Conservation (phyloP, 1,140 invertebrate genomes). For the Drosophila pallidifrons region DNA sequence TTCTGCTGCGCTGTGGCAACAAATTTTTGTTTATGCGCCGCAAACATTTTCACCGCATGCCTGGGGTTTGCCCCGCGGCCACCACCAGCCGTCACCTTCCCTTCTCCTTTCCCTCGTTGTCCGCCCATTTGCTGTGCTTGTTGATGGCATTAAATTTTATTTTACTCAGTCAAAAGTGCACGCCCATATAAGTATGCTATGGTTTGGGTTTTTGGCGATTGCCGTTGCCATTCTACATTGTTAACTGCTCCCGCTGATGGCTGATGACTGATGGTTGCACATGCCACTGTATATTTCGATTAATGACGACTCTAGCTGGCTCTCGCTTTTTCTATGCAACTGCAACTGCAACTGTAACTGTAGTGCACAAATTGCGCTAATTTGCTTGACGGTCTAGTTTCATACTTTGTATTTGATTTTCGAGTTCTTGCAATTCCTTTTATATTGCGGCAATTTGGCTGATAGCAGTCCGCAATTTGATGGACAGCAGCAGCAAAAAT, state of each 20-base stretch:
- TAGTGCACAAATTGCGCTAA: slow-evolving; percentile 73
- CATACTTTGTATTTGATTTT: slow-evolving; percentile 42
- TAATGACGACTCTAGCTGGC: slow-evolving; percentile 60
- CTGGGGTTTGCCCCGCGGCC: slow-evolving; percentile 3
- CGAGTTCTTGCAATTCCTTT: slow-evolving; percentile 5
- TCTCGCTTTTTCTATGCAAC: too few species aligned
- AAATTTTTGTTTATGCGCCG: slow-evolving; percentile 81
- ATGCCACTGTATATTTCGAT: slow-evolving; percentile 68
- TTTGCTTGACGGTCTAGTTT: slow-evolving; percentile 67
- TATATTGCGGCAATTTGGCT: slow-evolving; percentile 34
- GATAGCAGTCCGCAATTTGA: slow-evolving; percentile 14
- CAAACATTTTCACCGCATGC: slow-evolving; percentile 74
- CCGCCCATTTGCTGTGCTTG: slow-evolving; percentile 35
- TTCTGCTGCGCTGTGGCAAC: slow-evolving; percentile 58
- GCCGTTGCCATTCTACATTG: slow-evolving; percentile 44
- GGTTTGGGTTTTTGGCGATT: slow-evolving; percentile 32
- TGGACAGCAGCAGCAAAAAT: slow-evolving; percentile 30
- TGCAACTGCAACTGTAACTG: slow-evolving; percentile 43
- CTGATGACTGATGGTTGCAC: slow-evolving; percentile 49
- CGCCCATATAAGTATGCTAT: slow-evolving; percentile 57
- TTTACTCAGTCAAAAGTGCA: slow-evolving; percentile 64
- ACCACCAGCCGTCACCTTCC: background rate
- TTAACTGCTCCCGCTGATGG: slow-evolving; percentile 53
- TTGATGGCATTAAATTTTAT: slow-evolving; percentile 79
- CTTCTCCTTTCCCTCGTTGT: background rate